phyloP scores from a whole-genome alignment of 2,113 vertebrate genomes.

The Trachemys scripta region DNA sequence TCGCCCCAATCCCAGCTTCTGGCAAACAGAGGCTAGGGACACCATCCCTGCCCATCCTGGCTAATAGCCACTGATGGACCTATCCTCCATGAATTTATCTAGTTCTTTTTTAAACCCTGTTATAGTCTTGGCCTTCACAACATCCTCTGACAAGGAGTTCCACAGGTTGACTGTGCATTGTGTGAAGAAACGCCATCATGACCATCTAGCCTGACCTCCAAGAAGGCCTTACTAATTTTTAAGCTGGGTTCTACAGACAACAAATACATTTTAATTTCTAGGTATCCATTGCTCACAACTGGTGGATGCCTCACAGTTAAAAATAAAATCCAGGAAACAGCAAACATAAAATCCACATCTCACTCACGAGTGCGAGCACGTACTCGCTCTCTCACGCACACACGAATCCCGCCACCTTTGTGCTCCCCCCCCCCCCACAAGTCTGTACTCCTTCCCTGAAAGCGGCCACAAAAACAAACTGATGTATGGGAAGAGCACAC shows the following conservation, averaged over 20 bases:
- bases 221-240: not conserved
- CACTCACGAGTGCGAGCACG: not conserved
- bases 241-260: not conserved
- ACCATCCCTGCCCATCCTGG: too few relatives aligned
- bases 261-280: not conserved
- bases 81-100: too few relatives aligned
- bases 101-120: too few relatives aligned
- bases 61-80: too few relatives aligned
- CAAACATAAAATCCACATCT: not conserved
- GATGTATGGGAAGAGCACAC: not conserved
- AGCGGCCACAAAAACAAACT: not conserved
- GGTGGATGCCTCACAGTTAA: not conserved
- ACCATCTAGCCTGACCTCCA: too few relatives aligned
- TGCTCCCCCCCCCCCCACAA: too few relatives aligned
- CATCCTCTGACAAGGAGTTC: too few relatives aligned
- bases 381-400: not conserved
- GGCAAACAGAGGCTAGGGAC: too few relatives aligned
- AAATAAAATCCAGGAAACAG: not conserved
- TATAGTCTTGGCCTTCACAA: too few relatives aligned
- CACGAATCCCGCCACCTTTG: not conserved
- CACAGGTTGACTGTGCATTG: too few relatives aligned
- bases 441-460: not conserved
- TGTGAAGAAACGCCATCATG: too few relatives aligned
- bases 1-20: too few relatives aligned
- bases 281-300: not conserved